Evolutionary conservation across 2,888 invertebrate species (phyloP).

Genomic region (Cordilura impudica): DNA sequence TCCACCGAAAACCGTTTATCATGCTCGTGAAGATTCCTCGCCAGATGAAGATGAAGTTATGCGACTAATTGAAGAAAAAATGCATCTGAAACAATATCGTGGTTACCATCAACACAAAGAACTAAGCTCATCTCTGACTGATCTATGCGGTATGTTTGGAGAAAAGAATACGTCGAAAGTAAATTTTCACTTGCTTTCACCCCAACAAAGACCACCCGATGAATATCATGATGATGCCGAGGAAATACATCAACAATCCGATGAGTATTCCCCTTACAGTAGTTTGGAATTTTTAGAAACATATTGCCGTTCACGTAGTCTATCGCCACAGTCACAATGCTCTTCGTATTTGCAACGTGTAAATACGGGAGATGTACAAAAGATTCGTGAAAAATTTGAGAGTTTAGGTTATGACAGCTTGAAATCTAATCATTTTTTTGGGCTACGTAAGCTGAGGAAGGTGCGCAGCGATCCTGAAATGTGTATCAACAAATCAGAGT

Average conservation of each 20-base stretch:
- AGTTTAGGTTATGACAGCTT: slow-evolving; percentile 63
- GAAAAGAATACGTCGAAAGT: slow-evolving; percentile 80
- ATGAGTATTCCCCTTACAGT: slow-evolving; percentile 69
- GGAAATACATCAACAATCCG: slow-evolving; percentile 69
- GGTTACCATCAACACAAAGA: slow-evolving; percentile 71
- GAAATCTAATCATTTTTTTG: slow-evolving; percentile 72
- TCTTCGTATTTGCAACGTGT: slow-evolving; percentile 85
- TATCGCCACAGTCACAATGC: slow-evolving; percentile 85
- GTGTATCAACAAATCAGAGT: slow-evolving; percentile 79
- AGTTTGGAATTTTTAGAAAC: slow-evolving; percentile 81
- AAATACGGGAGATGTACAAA: slow-evolving; percentile 87
- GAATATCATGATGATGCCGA: slow-evolving; percentile 45
- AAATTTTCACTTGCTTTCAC: slow-evolving; percentile 78
- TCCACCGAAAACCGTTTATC: slow-evolving; percentile 79
- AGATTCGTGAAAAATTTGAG: slow-evolving; percentile 88
- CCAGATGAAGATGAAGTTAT: slow-evolving; percentile 79
- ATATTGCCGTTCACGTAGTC: slow-evolving; percentile 84
- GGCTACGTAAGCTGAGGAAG: slow-evolving; percentile 79
- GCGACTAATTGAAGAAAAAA: slow-evolving; percentile 79
- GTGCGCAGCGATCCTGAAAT: slow-evolving; percentile 90
- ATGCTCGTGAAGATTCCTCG: slow-evolving; percentile 79
- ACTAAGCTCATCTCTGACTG: slow-evolving; percentile 78
- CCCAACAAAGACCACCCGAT: slow-evolving; percentile 80
- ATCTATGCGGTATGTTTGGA: slow-evolving; percentile 90
- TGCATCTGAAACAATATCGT: slow-evolving; percentile 70